Evolutionary conservation across 2,113 vertebrate species (phyloP).

Genomic region (Myiozetetes cayanensis): DNA sequence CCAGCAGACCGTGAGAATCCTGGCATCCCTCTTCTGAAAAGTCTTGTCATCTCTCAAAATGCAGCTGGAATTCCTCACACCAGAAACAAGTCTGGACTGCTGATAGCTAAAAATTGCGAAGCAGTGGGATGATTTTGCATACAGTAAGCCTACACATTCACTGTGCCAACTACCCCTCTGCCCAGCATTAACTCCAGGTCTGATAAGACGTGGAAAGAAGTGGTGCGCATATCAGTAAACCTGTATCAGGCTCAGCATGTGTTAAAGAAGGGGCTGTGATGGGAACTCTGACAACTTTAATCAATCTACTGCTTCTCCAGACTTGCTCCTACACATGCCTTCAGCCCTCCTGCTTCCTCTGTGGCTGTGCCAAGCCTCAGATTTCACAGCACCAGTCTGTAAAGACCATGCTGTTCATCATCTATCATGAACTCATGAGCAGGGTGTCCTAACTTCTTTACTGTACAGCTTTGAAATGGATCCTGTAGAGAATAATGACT

Average conservation of each 20-base stretch:
- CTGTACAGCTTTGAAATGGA: slow-evolving; percentile 38
- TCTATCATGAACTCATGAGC: slow-evolving; percentile 31
- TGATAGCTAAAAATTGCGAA: slow-evolving; percentile 19
- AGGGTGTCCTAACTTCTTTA: slow-evolving; percentile 24
- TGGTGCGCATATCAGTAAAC: not conserved
- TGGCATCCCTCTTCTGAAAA: slow-evolving; percentile 7
- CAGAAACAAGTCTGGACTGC: not conserved
- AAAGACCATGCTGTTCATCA: slow-evolving; percentile 50
- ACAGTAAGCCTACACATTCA: not conserved
- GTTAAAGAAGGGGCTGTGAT: not conserved
- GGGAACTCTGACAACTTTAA: slow-evolving; percentile 53
- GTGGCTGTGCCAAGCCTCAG: slow-evolving; percentile 55
- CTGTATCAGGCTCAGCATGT: not conserved
- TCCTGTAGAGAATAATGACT: slow-evolving; percentile 20
- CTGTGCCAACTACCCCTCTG: not conserved
- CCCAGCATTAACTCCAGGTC: not conserved
- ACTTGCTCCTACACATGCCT: slow-evolving; percentile 37
- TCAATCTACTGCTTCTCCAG: slow-evolving; percentile 41
- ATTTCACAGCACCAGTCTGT: slow-evolving; percentile 32
- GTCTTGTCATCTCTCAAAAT: slow-evolving; percentile 27
- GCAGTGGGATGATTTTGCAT: not conserved
- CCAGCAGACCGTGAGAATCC: not conserved
- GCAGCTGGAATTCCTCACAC: slow-evolving; percentile 31
- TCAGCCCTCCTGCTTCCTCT: slow-evolving; percentile 40
- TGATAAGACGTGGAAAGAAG: not conserved